phyloP scores from a whole-genome alignment of 1,140 invertebrate genomes.

The Hycleus phaleratus region DNA sequence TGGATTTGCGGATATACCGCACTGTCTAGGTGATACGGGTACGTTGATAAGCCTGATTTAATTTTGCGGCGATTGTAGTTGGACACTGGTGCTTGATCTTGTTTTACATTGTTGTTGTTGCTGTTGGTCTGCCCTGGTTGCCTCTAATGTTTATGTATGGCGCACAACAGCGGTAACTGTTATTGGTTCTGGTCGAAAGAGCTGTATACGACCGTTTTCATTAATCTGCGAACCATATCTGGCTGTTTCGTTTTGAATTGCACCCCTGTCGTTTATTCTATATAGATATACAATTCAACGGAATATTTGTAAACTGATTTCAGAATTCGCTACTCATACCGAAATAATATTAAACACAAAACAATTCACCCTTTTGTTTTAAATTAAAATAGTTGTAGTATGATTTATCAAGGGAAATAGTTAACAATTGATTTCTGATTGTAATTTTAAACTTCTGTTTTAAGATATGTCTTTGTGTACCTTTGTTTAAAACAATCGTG shows the following conservation, averaged over 20 bases:
- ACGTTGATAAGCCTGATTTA: slow-evolving; percentile 33
- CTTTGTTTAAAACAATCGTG: no score
- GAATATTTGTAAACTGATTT: no score
- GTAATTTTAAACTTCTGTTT: no score
- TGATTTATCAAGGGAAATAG: no score
- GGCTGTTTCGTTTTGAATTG: slow-evolving; percentile 6
- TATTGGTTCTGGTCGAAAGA: slow-evolving; percentile 16
- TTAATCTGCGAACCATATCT: slow-evolving; percentile 13
- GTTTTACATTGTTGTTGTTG: slow-evolving; percentile 26
- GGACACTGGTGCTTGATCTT: slow-evolving; percentile 30
- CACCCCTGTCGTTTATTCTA: neutral
- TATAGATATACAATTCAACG: neutral
- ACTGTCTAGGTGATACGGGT: slow-evolving; percentile 15
- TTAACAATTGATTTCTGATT: no score
- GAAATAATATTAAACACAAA: no score
- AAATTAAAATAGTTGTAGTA: no score
- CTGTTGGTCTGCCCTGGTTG: slow-evolving; percentile 3
- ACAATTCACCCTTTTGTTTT: no score
- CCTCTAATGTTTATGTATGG: slow-evolving; percentile 22
- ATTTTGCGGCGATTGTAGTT: slow-evolving; percentile 29
- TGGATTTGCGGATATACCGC: slow-evolving; percentile 18
- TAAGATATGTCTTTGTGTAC: no score
- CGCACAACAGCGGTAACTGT: slow-evolving; percentile 11
- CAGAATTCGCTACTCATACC: no score
- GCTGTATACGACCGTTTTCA: slow-evolving; percentile 13